Percentiles rank a stretch among this genome's conserved stretches.
These are phyloP conservation scores for Gallirallus australis DNA, from an alignment of 2,797 vertebrate genomes.

Conservation along the genomic window DNA sequence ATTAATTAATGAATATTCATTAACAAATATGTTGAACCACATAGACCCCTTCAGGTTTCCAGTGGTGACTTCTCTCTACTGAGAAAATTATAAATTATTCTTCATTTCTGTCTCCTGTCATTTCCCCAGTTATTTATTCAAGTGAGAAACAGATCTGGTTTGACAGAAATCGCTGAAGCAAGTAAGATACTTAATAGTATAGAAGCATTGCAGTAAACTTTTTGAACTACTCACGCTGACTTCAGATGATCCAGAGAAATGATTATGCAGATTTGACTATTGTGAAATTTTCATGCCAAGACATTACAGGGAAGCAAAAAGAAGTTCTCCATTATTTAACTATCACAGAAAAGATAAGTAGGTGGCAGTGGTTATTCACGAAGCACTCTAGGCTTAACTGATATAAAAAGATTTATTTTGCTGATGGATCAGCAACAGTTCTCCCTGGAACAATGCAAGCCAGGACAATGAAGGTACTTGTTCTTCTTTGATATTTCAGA, in stretches of 20 bases:
- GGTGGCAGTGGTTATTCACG: neutral
- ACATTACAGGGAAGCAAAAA: rapidly evolving
- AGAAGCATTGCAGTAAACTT: neutral
- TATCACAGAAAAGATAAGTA: neutral
- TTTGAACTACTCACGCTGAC: neutral
- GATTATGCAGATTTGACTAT: neutral
- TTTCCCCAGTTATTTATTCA: neutral
- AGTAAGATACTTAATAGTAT: neutral
- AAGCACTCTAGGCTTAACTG: neutral
- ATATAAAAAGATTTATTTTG: neutral
- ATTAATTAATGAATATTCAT: neutral
- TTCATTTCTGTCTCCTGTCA: neutral
- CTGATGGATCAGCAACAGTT: neutral
- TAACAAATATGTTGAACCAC: neutral
- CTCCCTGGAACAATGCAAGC: neutral
- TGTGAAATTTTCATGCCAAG: neutral
- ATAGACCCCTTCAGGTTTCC: neutral
- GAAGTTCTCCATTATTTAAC: neutral
- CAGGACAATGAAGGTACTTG: neutral
- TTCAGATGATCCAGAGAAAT: neutral
- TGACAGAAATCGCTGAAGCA: neutral
- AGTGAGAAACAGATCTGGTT: neutral
- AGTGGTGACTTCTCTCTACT: neutral
- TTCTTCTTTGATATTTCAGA: neutral
- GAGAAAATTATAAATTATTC: neutral